A percentile compares a stretch with the other conserved stretches of the same genome.
phyloP scores from a whole-genome alignment of 2,113 vertebrate genomes.

The Plecotus auritus region DNA sequence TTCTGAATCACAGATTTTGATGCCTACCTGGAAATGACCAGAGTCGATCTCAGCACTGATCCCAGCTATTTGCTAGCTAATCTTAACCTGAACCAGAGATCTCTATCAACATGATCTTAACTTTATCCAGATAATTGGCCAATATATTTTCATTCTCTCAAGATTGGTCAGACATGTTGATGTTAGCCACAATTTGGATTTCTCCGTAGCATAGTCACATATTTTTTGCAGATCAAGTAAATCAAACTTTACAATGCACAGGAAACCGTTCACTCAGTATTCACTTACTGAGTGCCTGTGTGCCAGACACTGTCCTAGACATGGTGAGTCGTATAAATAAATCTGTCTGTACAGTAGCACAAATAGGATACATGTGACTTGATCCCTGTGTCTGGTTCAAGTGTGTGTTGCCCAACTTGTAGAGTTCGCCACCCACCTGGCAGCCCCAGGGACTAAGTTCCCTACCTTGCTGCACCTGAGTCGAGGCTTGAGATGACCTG shows the following conservation, averaged over 20 bases:
- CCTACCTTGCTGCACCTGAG: neutral
- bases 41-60: neutral
- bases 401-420: neutral
- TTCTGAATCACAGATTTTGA: neutral
- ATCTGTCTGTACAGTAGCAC: neutral
- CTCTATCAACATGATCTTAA: neutral
- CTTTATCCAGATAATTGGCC: neutral
- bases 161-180: neutral
- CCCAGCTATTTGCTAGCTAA: neutral
- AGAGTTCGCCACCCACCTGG: neutral
- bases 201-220: neutral
- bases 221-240: neutral
- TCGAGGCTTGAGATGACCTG: neutral
- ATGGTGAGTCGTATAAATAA: neutral
- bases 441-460: neutral
- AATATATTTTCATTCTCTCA: neutral
- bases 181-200: neutral
- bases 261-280: neutral
- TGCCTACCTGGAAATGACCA: neutral
- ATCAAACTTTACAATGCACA: neutral
- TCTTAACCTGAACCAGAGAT: neutral
- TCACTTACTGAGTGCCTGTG: neutral
- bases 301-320: neutral
- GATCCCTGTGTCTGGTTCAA: neutral
- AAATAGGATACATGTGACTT: neutral